Conservation (phyloP, 1,140 invertebrate species). For the Trigoniulus corallinus region DNA sequence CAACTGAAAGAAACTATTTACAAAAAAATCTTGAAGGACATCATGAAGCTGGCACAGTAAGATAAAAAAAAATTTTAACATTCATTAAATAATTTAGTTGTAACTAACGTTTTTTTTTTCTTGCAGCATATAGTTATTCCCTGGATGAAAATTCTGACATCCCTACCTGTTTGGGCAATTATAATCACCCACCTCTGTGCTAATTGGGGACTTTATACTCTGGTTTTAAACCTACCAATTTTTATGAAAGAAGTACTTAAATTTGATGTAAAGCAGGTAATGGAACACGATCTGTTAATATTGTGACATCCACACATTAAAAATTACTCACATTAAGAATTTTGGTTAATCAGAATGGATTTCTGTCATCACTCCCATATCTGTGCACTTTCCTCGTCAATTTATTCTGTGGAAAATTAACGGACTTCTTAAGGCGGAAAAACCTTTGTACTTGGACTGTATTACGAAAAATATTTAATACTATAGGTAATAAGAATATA, state of each 20-base stretch:
- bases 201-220: slow-evolving; percentile 41
- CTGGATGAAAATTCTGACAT: slow-evolving; percentile 33
- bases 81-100: not conserved
- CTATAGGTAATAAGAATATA: slow-evolving; percentile 13
- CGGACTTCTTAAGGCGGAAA: slow-evolving; percentile 15
- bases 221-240: slow-evolving; percentile 37
- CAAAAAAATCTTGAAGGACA: slow-evolving; percentile 4
- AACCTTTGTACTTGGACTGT: slow-evolving; percentile 13
- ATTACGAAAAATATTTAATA: slow-evolving; percentile 19
- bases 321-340: not conserved
- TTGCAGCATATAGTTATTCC: slow-evolving; percentile 20
- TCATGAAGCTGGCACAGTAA: slow-evolving; percentile 16
- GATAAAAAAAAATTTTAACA: not conserved
- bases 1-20: slow-evolving; percentile 30
- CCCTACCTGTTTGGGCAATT: slow-evolving; percentile 36
- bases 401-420: slow-evolving; percentile 14
- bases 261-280: slow-evolving; percentile 34
- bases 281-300: slow-evolving; percentile 21
- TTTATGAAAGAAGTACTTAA: slow-evolving; percentile 39
- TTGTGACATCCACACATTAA: not conserved
- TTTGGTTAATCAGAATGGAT: slow-evolving; percentile 30
- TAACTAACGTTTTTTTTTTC: not conserved
- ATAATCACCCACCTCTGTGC: slow-evolving; percentile 37
- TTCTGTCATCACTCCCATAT: slow-evolving; percentile 38
- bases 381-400: slow-evolving; percentile 21